Evolutionary conservation across 2,888 invertebrate genomes (phyloP).

Genomic region (Morinoia aosen): DNA sequence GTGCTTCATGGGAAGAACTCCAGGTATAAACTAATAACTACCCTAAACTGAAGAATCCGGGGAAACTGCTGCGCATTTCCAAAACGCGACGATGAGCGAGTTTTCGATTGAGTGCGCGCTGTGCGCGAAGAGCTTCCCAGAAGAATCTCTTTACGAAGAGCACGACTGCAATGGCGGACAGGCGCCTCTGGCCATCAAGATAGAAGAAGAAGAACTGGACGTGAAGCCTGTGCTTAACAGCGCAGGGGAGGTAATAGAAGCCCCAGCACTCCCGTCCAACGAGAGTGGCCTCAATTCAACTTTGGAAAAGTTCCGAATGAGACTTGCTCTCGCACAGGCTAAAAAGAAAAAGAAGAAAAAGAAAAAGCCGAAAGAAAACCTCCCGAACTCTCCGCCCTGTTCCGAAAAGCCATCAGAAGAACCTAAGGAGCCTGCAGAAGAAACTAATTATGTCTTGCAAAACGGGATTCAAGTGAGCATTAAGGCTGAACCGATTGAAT

Average conservation of each 20-base stretch:
- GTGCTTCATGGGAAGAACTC: background rate
- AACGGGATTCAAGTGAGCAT: background rate
- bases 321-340: background rate
- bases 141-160: constrained; percentile 59
- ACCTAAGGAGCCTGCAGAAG: background rate
- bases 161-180: constrained; percentile 62
- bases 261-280: background rate
- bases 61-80: background rate
- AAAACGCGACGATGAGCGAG: constrained; percentile 62
- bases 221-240: background rate
- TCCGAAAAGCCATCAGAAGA: constrained; percentile 52
- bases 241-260: constrained; percentile 8
- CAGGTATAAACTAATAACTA: background rate
- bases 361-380: background rate
- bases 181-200: constrained; percentile 63
- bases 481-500: constrained; percentile 48
- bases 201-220: constrained; percentile 57
- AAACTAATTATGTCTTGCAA: background rate
- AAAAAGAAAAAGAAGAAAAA: constrained; percentile 44
- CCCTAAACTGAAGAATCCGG: background rate
- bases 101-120: constrained; percentile 65
- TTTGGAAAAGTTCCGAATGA: background rate
- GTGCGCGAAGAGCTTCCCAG: constrained; percentile 62
- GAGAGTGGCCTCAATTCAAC: background rate
- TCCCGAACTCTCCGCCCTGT: background rate